These are phyloP conservation scores for Lepisosteus osseus DNA, from an alignment of 2,113 vertebrate species.

Conservation along the genomic window DNA sequence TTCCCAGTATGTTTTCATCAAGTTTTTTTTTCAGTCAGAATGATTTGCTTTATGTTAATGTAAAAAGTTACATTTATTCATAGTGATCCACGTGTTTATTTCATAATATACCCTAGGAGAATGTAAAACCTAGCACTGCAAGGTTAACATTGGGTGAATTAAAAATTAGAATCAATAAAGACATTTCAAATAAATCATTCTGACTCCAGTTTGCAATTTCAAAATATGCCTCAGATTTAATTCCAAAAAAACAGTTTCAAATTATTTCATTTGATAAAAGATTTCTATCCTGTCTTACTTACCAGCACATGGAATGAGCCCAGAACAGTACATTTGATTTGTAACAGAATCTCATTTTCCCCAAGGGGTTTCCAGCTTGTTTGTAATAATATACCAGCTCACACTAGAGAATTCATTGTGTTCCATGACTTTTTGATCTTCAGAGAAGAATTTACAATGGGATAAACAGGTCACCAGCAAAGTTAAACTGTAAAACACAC, in stretches of 20 bases:
- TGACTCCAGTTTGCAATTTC: conserved; percentile 40
- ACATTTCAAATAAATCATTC: conserved; percentile 40
- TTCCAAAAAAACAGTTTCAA: conserved; percentile 36
- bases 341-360: conserved; percentile 35
- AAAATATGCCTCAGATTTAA: conserved; percentile 34
- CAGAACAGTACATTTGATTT: conserved; percentile 33
- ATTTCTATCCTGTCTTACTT: conserved; percentile 38
- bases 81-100: conserved; percentile 24
- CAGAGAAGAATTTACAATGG: conserved; percentile 26
- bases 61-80: conserved; percentile 26
- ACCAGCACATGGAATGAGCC: conserved; percentile 34
- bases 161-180: conserved; percentile 40
- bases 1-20: not conserved
- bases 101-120: conserved; percentile 16
- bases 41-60: conserved; percentile 13
- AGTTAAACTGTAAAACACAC: conserved; percentile 33
- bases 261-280: conserved; percentile 35
- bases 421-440: conserved; percentile 25
- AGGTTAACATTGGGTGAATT: conserved; percentile 36
- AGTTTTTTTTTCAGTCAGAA: conserved; percentile 9
- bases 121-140: conserved; percentile 17
- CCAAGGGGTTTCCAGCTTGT: conserved; percentile 31
- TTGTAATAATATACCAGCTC: conserved; percentile 39
- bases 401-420: conserved; percentile 30
- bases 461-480: conserved; percentile 37